Percentiles rank a stretch among this genome's conserved stretches.
phyloP scores from a whole-genome alignment of 2,797 vertebrate genomes.

The Siniperca undulata region DNA sequence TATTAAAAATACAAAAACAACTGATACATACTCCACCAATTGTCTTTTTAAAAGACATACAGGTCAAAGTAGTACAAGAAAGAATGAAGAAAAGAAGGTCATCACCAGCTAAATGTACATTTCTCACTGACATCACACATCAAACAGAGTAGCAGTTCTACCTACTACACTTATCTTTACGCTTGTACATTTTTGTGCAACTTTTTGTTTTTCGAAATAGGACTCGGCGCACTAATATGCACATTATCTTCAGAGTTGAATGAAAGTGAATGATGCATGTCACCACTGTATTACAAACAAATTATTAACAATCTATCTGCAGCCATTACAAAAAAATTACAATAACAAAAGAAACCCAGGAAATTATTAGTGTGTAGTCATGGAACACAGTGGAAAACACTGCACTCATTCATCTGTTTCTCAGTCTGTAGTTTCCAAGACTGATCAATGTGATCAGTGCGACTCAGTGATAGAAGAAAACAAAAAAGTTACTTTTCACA shows the following conservation, averaged over 20 bases:
- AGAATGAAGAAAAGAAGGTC: conserved; percentile 90
- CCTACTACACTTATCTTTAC: conserved; percentile 96
- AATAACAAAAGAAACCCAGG: conserved; percentile 76
- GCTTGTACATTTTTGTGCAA: conserved; percentile 98
- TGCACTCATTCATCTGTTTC: conserved; percentile 86
- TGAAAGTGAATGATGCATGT: conserved; percentile 94
- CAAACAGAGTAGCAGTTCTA: conserved; percentile 97
- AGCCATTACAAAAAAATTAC: conserved; percentile 82
- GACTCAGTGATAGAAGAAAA: conserved; percentile 87
- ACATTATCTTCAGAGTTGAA: conserved; percentile 92
- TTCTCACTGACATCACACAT: conserved; percentile 99
- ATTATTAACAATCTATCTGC: conserved; percentile 93
- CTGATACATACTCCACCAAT: conserved; percentile 97
- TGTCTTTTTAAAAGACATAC: conserved; percentile 99
- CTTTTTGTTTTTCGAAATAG: conserved; percentile 89
- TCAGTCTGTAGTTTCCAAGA: conserved; percentile 89
- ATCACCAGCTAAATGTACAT: conserved; percentile 99
- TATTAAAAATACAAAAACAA: conserved; percentile 99
- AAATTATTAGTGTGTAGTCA: conserved; percentile 83
- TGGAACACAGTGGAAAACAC: conserved; percentile 97
- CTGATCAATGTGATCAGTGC: conserved; percentile 99
- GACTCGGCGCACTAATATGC: conserved; percentile 91
- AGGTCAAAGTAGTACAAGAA: conserved; percentile 98
- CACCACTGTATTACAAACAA: conserved; percentile 96
- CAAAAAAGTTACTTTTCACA: conserved; percentile 86